These are phyloP conservation scores for Drosophila sproati DNA, from an alignment of 1,140 invertebrate species.

Conservation along the genomic window DNA sequence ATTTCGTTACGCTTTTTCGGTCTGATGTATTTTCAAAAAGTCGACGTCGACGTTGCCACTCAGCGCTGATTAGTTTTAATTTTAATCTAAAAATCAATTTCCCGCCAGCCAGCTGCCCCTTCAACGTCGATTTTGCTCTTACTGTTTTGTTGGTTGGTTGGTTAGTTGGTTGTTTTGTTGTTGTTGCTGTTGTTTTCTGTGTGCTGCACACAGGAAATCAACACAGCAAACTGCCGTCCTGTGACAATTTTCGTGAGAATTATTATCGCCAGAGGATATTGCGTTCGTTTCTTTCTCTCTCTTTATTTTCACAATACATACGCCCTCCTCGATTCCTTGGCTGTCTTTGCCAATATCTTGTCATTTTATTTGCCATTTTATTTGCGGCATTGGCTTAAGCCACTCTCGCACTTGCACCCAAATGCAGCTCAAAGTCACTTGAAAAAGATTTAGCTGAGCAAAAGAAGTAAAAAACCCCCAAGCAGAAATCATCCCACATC, in stretches of 20 bases:
- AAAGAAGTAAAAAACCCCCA: neutral
- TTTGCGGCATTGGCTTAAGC: slow-evolving; percentile 66
- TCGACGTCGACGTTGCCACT: slow-evolving; percentile 59
- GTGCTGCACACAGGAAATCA: slow-evolving; percentile 79
- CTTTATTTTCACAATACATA: neutral
- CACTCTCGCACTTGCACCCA: slow-evolving; percentile 45
- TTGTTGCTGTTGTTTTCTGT: slow-evolving; percentile 60
- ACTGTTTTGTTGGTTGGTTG: slow-evolving; percentile 20
- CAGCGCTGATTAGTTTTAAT: slow-evolving; percentile 84
- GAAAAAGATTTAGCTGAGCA: slow-evolving; percentile 33
- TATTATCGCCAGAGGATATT: slow-evolving; percentile 79
- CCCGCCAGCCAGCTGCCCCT: slow-evolving; percentile 55
- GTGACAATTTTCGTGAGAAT: slow-evolving; percentile 72
- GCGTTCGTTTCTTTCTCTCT: slow-evolving; percentile 48
- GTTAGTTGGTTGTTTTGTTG: slow-evolving; percentile 1
- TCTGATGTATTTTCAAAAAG: slow-evolving; percentile 72
- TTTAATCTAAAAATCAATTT: slow-evolving; percentile 84
- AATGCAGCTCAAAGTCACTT: slow-evolving; percentile 66
- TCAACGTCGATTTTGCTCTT: slow-evolving; percentile 2
- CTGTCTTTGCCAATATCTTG: slow-evolving; percentile 46
- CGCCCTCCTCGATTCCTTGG: neutral
- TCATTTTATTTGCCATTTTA: slow-evolving; percentile 50
- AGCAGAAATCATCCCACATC: neutral
- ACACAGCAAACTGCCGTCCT: slow-evolving; percentile 65
- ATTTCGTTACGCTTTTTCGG: slow-evolving; percentile 81